A percentile compares a stretch with the other conserved stretches of the same genome.
Evolutionary conservation across 2,113 vertebrate species (phyloP).

Genomic region (Phocoena sinus): DNA sequence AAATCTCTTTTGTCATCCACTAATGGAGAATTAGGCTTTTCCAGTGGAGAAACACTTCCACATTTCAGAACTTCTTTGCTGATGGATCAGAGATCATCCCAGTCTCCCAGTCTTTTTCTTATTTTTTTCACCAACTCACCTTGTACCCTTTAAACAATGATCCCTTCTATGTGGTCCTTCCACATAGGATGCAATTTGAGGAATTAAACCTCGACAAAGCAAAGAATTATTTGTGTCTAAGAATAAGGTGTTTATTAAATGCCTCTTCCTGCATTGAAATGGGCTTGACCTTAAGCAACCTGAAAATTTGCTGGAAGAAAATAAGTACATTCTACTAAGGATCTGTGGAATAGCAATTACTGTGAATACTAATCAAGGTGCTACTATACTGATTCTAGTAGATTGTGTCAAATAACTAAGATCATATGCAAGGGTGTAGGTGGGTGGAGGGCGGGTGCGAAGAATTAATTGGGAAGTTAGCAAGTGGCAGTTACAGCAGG

Average conservation of each 20-base stretch:
- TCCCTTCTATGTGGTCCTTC: neutral
- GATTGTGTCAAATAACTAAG: slow-evolving; percentile 70
- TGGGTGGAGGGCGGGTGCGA: slow-evolving; percentile 43
- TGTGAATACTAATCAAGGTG: slow-evolving; percentile 66
- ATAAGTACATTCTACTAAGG: slow-evolving; percentile 44
- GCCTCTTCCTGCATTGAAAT: neutral
- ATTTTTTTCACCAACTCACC: neutral
- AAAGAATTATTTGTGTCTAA: neutral
- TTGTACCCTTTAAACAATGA: neutral
- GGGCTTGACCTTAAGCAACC: slow-evolving; percentile 61
- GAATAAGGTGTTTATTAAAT: slow-evolving; percentile 2
- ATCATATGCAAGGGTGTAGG: slow-evolving; percentile 63
- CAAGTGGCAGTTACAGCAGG: slow-evolving; percentile 57
- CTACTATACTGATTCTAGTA: slow-evolving; percentile 69
- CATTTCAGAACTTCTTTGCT: neutral
- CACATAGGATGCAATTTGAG: neutral
- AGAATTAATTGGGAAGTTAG: slow-evolving; percentile 64
- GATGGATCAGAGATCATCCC: neutral
- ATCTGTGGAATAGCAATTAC: slow-evolving; percentile 56
- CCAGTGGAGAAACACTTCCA: neutral
- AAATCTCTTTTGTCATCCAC: neutral
- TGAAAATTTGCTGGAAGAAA: slow-evolving; percentile 47
- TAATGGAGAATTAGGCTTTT: neutral
- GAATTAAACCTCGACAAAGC: neutral
- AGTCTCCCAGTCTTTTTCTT: neutral